These are phyloP conservation scores for Nymphicus hollandicus DNA, from an alignment of 2,113 vertebrate species.

Conservation along the genomic window DNA sequence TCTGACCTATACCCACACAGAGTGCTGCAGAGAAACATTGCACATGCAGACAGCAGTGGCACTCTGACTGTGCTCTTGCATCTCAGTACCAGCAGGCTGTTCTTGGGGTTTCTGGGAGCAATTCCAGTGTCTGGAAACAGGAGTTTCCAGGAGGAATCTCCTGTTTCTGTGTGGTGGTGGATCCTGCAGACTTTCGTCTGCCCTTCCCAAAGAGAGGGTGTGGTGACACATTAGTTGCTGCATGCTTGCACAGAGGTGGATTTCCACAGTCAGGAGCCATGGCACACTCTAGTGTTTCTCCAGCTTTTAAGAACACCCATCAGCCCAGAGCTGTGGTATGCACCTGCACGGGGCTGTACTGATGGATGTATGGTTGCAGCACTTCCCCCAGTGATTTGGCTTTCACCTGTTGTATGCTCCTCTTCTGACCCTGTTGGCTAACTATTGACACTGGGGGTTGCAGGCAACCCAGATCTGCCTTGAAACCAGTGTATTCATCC, in stretches of 20 bases:
- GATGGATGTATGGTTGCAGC: neutral
- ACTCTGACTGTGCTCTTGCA: neutral
- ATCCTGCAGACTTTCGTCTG: neutral
- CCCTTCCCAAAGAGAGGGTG: neutral
- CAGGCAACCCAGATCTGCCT: neutral
- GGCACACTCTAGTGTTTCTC: neutral
- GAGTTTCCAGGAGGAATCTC: neutral
- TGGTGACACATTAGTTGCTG: neutral
- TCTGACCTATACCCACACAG: fast-evolving
- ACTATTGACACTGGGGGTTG: fast-evolving
- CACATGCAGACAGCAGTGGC: fast-evolving
- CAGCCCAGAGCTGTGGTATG: neutral
- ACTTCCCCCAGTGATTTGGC: neutral
- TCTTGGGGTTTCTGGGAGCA: neutral
- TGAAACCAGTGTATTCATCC: neutral
- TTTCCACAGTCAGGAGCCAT: fast-evolving
- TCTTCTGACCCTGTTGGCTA: neutral
- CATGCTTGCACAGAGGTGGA: neutral
- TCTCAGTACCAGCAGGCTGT: neutral
- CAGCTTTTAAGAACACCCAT: neutral
- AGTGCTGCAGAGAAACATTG: neutral
- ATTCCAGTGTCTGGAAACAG: neutral
- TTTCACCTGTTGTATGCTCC: neutral
- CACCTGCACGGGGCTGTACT: neutral
- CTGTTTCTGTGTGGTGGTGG: neutral